Conservation (phyloP, 2,797 vertebrate genomes). For the Tapera naevia region DNA sequence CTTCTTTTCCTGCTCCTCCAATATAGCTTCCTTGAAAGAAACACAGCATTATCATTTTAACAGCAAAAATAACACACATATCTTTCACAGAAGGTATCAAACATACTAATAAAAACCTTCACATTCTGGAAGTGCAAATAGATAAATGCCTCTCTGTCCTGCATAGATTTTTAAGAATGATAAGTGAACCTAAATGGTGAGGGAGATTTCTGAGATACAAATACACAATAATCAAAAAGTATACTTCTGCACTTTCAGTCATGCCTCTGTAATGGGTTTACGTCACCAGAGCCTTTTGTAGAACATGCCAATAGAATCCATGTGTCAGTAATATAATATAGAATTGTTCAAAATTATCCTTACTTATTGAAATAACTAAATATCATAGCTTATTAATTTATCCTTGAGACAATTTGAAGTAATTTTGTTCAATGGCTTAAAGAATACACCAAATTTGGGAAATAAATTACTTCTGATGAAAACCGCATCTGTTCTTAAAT, state of each 20-base stretch:
- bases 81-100: background rate
- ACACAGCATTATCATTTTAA: conserved; percentile 37
- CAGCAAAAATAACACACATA: background rate
- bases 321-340: background rate
- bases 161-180: background rate
- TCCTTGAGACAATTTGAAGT: background rate
- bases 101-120: background rate
- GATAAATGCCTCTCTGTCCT: background rate
- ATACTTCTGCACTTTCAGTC: background rate
- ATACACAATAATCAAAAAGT: background rate
- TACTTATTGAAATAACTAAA: background rate
- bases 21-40: conserved; percentile 89
- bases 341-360: background rate
- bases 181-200: background rate
- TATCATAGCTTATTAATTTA: background rate
- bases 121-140: background rate
- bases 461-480: background rate
- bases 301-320: background rate
- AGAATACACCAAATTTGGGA: background rate
- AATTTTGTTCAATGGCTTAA: background rate
- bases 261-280: background rate
- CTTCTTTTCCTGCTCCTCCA: conserved; percentile 97
- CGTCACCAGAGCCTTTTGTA: background rate
- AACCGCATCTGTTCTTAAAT: background rate
- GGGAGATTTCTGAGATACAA: background rate